Conservation (phyloP, 2,797 vertebrate species). For the Rhynchonycteris naso region DNA sequence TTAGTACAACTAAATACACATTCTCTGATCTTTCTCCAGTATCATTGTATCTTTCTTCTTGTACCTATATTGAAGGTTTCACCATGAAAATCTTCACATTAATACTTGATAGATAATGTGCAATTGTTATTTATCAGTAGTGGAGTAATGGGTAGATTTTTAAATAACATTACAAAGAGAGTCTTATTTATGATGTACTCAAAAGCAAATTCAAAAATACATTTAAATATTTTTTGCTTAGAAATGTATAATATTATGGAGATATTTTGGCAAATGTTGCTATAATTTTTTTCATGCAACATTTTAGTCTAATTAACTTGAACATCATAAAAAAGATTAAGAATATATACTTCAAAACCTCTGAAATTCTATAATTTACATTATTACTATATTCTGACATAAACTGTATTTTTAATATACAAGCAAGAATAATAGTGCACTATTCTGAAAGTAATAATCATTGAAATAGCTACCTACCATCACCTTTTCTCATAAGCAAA, state of each 20-base stretch:
- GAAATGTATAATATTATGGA: neutral
- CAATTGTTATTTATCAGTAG: neutral
- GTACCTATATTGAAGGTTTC: neutral
- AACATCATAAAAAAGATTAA: neutral
- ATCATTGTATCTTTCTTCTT: neutral
- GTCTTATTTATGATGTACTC: neutral
- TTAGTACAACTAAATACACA: neutral
- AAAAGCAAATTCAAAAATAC: neutral
- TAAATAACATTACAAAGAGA: neutral
- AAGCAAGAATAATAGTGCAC: neutral
- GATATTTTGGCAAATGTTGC: neutral
- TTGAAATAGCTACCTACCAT: conserved; percentile 25
- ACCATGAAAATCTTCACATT: neutral
- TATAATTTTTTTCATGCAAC: conserved; percentile 16
- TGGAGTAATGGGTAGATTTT: neutral
- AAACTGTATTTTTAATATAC: conserved; percentile 50
- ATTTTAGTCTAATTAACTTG: conserved; percentile 23
- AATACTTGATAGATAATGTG: neutral
- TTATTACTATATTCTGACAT: neutral
- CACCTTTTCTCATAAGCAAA: neutral
- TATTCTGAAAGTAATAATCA: conserved; percentile 47
- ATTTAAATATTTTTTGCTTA: neutral
- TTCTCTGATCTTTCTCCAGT: neutral
- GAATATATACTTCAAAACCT: neutral
- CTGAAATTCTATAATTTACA: neutral